A percentile compares a stretch with the other conserved stretches of the same genome.
These are phyloP conservation scores for Yponomeuta evonymella DNA, from an alignment of 2,888 invertebrate species.

Conservation along the genomic window DNA sequence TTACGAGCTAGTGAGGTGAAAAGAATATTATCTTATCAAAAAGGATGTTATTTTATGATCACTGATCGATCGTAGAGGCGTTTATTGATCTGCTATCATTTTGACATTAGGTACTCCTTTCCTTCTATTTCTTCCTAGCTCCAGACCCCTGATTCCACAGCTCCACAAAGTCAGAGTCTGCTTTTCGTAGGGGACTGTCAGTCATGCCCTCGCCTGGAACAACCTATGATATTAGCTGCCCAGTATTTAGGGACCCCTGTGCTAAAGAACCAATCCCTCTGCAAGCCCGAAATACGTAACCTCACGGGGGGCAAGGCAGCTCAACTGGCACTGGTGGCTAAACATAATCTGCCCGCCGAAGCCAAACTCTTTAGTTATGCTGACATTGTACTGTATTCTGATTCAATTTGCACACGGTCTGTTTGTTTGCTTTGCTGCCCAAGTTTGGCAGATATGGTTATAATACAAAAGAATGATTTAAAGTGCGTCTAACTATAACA, in stretches of 20 bases:
- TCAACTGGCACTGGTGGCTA: slow-evolving; percentile 34
- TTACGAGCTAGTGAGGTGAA: too few species aligned
- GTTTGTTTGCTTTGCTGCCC: slow-evolving; percentile 40
- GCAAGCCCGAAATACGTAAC: not conserved
- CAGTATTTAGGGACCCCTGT: slow-evolving; percentile 43
- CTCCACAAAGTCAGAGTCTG: slow-evolving; percentile 52
- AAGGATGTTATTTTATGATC: too few species aligned
- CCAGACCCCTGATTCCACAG: slow-evolving; percentile 38
- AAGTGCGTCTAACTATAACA: too few species aligned
- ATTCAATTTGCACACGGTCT: slow-evolving; percentile 49
- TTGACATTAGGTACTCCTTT: too few species aligned
- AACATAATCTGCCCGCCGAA: slow-evolving; percentile 36
- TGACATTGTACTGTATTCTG: slow-evolving; percentile 58
- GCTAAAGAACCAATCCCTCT: not conserved
- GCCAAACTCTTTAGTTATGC: slow-evolving; percentile 59
- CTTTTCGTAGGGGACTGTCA: slow-evolving; percentile 65
- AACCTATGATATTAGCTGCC: slow-evolving; percentile 56
- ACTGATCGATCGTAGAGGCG: too few species aligned
- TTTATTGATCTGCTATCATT: too few species aligned
- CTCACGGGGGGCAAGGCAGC: slow-evolving; percentile 23
- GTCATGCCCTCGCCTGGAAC: slow-evolving; percentile 61
- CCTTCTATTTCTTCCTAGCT: not conserved
- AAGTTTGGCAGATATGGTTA: slow-evolving; percentile 12
- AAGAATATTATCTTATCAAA: too few species aligned
- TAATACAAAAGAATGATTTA: too few species aligned